phyloP scores from a whole-genome alignment of 2,888 invertebrate genomes.

The Hybos culiciformis region DNA sequence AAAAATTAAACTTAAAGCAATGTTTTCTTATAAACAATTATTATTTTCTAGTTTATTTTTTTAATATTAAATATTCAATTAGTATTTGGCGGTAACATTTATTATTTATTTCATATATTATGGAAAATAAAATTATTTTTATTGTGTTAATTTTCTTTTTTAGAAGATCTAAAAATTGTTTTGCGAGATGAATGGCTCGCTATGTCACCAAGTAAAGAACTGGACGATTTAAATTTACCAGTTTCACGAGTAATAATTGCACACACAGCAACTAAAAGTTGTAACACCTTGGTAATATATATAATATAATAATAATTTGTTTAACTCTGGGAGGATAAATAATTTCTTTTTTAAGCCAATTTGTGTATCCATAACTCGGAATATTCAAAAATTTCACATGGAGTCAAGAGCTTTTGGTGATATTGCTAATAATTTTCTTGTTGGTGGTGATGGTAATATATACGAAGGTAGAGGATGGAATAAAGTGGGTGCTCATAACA shows the following conservation, averaged over 20 bases:
- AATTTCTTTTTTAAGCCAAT: constrained; percentile 32
- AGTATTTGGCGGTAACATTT: too few species aligned
- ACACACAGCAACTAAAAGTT: constrained; percentile 50
- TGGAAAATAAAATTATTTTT: too few species aligned
- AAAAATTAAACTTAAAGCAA: too few species aligned
- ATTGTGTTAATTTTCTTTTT: too few species aligned
- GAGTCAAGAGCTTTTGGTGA: constrained; percentile 47
- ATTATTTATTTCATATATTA: too few species aligned
- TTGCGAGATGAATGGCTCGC: constrained; percentile 53
- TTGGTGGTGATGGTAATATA: constrained; percentile 62
- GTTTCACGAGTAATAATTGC: constrained; percentile 45
- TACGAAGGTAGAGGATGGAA: constrained; percentile 67
- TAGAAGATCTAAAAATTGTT: too few species aligned
- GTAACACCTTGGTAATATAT: constrained; percentile 37
- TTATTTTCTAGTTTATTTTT: too few species aligned
- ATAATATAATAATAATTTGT: background rate
- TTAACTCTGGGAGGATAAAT: too few species aligned
- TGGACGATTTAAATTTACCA: constrained; percentile 38
- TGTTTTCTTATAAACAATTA: too few species aligned
- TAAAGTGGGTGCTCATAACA: constrained; percentile 53
- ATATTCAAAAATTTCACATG: constrained; percentile 50
- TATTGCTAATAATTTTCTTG: constrained; percentile 62
- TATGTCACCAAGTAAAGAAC: constrained; percentile 39
- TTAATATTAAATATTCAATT: too few species aligned
- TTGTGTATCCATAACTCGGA: constrained; percentile 39